Evolutionary conservation across 1,140 invertebrate species (phyloP), one percentile per base, ranked within the genome.

Genomic region (Berghia stephanieae): DNA sequence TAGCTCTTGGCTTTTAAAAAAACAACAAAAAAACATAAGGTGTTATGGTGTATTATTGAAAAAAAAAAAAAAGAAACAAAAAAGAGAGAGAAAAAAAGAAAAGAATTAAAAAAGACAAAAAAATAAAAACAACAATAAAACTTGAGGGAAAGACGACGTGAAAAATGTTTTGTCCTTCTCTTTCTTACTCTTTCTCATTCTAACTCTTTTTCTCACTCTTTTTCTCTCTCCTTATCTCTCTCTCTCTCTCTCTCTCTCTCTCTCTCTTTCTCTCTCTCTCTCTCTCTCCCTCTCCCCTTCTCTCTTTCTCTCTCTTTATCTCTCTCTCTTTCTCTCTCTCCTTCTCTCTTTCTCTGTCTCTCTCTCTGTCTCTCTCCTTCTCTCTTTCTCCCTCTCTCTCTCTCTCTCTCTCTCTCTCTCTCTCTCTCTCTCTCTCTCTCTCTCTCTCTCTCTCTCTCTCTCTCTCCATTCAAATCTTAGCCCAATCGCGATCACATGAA

Each of bases 361-460:
- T 27, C 8, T 8, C 10, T 60, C 24, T 60, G 16, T 60, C 24
- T 60, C 57, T 60, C 16, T 27, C 24, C 57, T 60, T 10, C 24
- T 60, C 24, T 10, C 57, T 60, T 60, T 27, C 8, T 10, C 8
- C 57, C 57, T 60, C 10, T 16, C 57, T 60, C 24, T 10, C 31
- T 27, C 16, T 27, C 10, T 16, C 6, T 60, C 57, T 16, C 6
- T 31, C 18, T 68, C 66, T 16, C 27, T 36, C 27, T 27, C 36
- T 68, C 66, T 68, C 66, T 68, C 66, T 68, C 66, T 68, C 36
- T 38, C 66, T 68, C 66, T 68, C 66, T 38, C 66, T 68, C 66
- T 38, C 66, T 68, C 66, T 68, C 66, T 68, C 36, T 68, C 27
- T 68, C 66, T 27, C 27, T 10, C 66, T 68, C 66, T 38, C 66